Evolutionary conservation across 2,113 vertebrate genomes (phyloP).

Genomic region (Calidris pygmaea): DNA sequence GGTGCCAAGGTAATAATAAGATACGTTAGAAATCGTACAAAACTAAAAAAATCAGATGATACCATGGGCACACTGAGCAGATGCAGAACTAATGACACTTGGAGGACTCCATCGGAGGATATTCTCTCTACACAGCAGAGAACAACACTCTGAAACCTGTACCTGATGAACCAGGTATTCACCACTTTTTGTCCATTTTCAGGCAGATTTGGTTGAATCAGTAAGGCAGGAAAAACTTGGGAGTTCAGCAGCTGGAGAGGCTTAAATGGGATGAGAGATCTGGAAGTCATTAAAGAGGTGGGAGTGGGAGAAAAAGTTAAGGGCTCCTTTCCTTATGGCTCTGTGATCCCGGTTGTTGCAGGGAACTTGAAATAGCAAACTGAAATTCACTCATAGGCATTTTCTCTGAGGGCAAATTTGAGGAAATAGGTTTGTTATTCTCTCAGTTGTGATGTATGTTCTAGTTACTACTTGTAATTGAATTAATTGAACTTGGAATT

Average conservation of each 20-base stretch:
- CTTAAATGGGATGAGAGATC: neutral
- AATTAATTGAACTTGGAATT: neutral
- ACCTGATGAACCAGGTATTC: neutral
- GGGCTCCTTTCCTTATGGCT: neutral
- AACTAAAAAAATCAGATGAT: neutral
- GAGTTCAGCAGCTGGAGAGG: neutral
- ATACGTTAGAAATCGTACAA: neutral
- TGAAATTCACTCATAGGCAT: neutral
- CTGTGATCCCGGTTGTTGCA: neutral
- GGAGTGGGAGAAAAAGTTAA: neutral
- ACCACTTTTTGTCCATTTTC: neutral
- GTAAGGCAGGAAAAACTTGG: neutral
- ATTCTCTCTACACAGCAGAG: neutral
- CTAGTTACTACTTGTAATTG: neutral
- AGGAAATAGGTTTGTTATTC: neutral
- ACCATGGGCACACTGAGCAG: neutral
- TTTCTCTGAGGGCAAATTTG: neutral
- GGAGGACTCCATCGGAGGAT: neutral
- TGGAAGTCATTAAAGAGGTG: neutral
- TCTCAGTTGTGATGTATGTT: neutral
- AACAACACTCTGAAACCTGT: neutral
- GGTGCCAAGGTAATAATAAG: conserved; percentile 38
- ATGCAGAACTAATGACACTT: neutral
- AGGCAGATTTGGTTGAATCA: neutral
- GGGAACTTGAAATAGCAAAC: neutral